Conservation (phyloP, 2,888 invertebrate genomes). For the Dyspetes luteomarginatus region DNA sequence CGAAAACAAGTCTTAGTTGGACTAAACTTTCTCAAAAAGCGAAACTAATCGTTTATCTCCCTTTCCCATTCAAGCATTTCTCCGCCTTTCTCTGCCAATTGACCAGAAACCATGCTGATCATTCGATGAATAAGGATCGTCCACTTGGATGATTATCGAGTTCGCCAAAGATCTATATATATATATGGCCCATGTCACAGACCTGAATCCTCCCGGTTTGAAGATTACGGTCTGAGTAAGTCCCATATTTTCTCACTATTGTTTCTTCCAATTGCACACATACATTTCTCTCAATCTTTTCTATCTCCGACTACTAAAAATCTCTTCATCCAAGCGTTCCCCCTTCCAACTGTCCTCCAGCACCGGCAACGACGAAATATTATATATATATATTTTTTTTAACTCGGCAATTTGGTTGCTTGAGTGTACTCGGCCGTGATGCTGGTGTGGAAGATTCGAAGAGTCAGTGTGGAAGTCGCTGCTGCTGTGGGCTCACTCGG, state of each 20-base stretch:
- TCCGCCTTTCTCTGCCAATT: neutral
- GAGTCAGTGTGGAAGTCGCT: conserved; percentile 33
- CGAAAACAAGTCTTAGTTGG: too few species aligned
- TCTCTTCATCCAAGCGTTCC: too few species aligned
- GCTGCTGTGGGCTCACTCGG: conserved; percentile 53
- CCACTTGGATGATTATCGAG: conserved; percentile 16
- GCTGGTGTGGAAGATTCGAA: conserved; percentile 72
- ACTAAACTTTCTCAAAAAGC: neutral
- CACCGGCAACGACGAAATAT: conserved; percentile 70
- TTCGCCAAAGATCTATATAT: neutral
- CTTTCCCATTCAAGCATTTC: neutral
- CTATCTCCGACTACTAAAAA: too few species aligned
- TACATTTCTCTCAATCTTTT: too few species aligned
- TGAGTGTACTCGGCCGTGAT: conserved; percentile 75
- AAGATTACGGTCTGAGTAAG: too few species aligned
- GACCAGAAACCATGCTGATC: neutral
- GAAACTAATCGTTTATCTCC: neutral
- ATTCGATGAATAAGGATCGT: neutral
- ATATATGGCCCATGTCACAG: too few species aligned
- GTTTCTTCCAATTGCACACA: too few species aligned
- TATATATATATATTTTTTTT: conserved; percentile 71
- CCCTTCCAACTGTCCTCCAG: too few species aligned
- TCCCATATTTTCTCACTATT: conserved; percentile 43
- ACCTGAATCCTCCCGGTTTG: too few species aligned
- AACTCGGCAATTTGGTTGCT: conserved; percentile 78